phyloP scores from a whole-genome alignment of 2,888 invertebrate genomes.

The Argyra leucocephala region DNA sequence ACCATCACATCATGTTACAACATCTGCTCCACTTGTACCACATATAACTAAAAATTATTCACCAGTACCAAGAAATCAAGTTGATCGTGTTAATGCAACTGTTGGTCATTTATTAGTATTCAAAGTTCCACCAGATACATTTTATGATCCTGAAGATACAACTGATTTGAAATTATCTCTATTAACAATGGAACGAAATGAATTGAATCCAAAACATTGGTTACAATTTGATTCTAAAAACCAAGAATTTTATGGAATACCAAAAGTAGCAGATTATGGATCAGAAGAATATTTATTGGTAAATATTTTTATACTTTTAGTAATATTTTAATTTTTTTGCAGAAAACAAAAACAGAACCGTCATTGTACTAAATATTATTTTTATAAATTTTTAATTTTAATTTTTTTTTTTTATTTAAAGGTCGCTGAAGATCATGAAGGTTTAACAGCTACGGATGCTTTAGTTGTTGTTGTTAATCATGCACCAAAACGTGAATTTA shows the following conservation, averaged over 20 bases:
- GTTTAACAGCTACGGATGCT: conserved; percentile 68
- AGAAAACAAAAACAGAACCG: not conserved
- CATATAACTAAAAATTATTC: conserved; percentile 55
- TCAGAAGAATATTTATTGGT: conserved; percentile 69
- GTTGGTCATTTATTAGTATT: conserved; percentile 72
- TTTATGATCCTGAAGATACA: conserved; percentile 81
- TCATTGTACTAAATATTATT: not conserved
- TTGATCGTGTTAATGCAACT: conserved; percentile 72
- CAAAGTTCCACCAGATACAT: conserved; percentile 78
- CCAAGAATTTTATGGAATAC: conserved; percentile 82
- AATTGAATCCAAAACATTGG: conserved; percentile 65
- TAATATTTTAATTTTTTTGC: conserved; percentile 16
- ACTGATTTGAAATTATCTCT: conserved; percentile 65
- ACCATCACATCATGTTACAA: conserved; percentile 42
- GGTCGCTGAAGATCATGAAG: conserved; percentile 65
- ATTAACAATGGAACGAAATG: conserved; percentile 60
- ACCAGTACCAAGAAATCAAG: conserved; percentile 72
- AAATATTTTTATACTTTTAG: conserved; percentile 7
- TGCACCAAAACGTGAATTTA: conserved; percentile 55
- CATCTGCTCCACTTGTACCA: conserved; percentile 48
- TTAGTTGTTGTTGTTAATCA: conserved; percentile 64
- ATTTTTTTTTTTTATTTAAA: conserved; percentile 27
- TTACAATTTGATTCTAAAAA: conserved; percentile 80
- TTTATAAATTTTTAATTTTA: not conserved
- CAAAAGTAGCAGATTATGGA: conserved; percentile 61